Evolutionary conservation across 2,113 vertebrate species (phyloP).

Genomic region (Cyanoramphus novaezelandiae): DNA sequence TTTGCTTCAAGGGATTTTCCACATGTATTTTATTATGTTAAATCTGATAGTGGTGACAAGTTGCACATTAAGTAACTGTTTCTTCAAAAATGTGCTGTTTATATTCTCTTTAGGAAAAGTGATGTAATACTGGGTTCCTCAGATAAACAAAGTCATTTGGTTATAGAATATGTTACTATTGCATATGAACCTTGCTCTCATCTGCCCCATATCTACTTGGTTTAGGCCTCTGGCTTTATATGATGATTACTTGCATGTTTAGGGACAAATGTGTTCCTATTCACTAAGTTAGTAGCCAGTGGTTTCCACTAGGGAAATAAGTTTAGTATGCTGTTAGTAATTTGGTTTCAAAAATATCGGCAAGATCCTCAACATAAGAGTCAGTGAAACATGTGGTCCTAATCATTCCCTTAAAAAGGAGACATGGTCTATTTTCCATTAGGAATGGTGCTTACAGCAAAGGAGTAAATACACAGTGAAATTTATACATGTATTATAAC

Average conservation of each 20-base stretch:
- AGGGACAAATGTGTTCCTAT: slow-evolving; percentile 43
- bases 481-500: slow-evolving; percentile 61
- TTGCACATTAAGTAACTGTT: slow-evolving; percentile 74
- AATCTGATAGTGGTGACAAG: slow-evolving; percentile 74
- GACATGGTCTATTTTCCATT: slow-evolving; percentile 79
- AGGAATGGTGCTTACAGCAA: slow-evolving; percentile 72
- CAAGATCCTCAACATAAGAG: slow-evolving; percentile 57
- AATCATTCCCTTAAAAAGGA: slow-evolving; percentile 73
- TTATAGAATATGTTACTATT: slow-evolving; percentile 34
- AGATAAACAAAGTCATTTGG: slow-evolving; percentile 64
- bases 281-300: slow-evolving; percentile 72
- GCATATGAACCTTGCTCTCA: slow-evolving; percentile 9
- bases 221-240: slow-evolving; percentile 8
- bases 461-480: slow-evolving; percentile 71
- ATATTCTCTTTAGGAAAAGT: slow-evolving; percentile 68
- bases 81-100: slow-evolving; percentile 70
- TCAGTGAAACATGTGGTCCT: slow-evolving; percentile 78
- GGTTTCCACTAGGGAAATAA: slow-evolving; percentile 78
- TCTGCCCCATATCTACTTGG: slow-evolving; percentile 21
- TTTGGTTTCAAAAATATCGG: slow-evolving; percentile 65
- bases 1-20: slow-evolving; percentile 70
- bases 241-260: slow-evolving; percentile 59
- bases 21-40: slow-evolving; percentile 74
- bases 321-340: slow-evolving; percentile 72
- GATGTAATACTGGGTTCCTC: slow-evolving; percentile 66